Conservation (phyloP, 2,113 vertebrate species). For the Microtus oregoni region DNA sequence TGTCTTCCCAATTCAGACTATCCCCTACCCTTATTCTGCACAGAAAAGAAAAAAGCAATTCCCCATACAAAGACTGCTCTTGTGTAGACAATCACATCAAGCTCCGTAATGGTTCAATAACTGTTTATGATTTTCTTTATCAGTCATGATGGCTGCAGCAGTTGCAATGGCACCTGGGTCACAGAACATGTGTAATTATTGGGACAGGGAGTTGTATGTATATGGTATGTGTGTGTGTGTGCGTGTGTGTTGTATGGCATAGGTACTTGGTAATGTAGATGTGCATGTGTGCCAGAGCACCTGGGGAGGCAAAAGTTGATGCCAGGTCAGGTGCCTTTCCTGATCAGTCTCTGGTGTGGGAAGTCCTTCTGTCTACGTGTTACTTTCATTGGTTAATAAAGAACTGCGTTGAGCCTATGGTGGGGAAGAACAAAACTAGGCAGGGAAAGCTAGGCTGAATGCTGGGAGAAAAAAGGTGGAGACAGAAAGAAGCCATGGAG, state of each 20-base stretch:
- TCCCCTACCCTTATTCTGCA: neutral
- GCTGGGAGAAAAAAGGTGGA: too few species aligned
- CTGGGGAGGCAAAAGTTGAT: neutral
- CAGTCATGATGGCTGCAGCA: neutral
- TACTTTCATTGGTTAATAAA: too few species aligned
- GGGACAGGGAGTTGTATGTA: neutral
- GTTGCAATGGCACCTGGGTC: neutral
- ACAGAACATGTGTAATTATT: neutral
- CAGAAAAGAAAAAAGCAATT: neutral
- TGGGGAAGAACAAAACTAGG: too few species aligned
- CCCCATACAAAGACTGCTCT: conserved; percentile 1
- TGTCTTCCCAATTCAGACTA: neutral
- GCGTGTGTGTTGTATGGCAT: neutral
- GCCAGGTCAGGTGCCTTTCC: neutral
- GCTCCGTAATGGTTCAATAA: neutral
- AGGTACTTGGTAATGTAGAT: neutral
- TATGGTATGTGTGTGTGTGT: neutral
- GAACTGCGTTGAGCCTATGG: too few species aligned
- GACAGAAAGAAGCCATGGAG: too few species aligned
- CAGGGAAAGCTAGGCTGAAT: too few species aligned
- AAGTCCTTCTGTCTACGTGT: too few species aligned
- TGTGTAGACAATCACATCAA: neutral
- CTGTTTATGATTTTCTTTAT: conserved; percentile 6
- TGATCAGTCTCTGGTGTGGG: neutral
- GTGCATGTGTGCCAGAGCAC: neutral